A percentile compares a stretch with the other conserved stretches of the same genome.
phyloP scores from a whole-genome alignment of 2,888 invertebrate genomes.

The Euplexia lucipara region DNA sequence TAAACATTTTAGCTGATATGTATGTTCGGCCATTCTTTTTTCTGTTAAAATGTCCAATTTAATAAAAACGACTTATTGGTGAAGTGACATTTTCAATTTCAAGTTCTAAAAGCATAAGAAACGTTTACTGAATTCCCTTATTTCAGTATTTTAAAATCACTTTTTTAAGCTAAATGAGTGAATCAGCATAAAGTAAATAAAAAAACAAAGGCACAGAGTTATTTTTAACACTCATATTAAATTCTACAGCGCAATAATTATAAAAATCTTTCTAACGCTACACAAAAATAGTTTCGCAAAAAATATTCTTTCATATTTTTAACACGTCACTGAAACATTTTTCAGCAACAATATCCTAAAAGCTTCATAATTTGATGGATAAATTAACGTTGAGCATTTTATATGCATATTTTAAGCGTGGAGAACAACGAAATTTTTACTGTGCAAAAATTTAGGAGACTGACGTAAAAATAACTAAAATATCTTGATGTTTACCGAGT shows the following conservation, averaged over 20 bases:
- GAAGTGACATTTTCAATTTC: too few relatives aligned
- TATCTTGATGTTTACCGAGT: constrained; percentile 19
- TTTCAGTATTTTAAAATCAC: too few relatives aligned
- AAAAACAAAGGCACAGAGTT: too few relatives aligned
- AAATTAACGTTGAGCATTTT: constrained; percentile 58
- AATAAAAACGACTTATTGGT: too few relatives aligned
- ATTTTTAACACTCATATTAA: constrained; percentile 10
- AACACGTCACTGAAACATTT: constrained; percentile 34
- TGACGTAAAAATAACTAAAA: constrained; percentile 42
- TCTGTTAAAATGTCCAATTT: too few relatives aligned
- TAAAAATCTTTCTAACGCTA: constrained; percentile 20
- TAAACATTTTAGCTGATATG: too few relatives aligned
- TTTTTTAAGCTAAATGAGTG: not conserved
- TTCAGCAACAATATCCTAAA: constrained; percentile 52
- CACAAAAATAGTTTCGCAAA: constrained; percentile 38
- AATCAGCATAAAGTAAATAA: not conserved
- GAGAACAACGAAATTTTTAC: constrained; percentile 36
- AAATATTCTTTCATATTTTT: constrained; percentile 48
- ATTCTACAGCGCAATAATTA: constrained; percentile 18
- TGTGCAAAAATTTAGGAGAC: constrained; percentile 41
- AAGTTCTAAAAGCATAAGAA: too few relatives aligned
- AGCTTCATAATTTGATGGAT: constrained; percentile 62
- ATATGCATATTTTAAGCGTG: constrained; percentile 60
- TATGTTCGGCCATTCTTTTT: too few relatives aligned
- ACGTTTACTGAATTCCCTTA: too few relatives aligned